These are phyloP conservation scores for Ephydatia muelleri DNA, from an alignment of 37 sponge, comb jelly and placozoan species.

Conservation along the genomic window DNA sequence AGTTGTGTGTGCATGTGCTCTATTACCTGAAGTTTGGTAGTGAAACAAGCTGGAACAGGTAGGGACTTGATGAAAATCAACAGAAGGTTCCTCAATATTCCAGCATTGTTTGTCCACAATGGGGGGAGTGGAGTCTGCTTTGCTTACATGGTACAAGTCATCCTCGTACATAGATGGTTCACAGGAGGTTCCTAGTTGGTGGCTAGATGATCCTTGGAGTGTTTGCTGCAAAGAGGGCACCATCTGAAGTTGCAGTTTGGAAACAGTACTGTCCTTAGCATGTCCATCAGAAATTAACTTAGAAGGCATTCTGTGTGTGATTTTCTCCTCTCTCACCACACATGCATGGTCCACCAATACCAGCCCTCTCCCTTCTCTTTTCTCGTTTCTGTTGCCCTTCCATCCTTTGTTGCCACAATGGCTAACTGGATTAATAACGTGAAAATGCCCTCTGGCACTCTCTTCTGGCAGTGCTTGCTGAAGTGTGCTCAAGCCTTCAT, in stretches of 20 bases:
- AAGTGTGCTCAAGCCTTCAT: conserved; percentile 39
- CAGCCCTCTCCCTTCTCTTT: neutral
- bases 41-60: neutral
- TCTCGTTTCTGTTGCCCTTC: neutral
- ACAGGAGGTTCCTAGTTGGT: neutral
- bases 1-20: neutral
- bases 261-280: neutral
- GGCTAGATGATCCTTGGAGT: neutral
- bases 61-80: neutral
- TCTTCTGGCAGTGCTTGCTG: conserved; percentile 27
- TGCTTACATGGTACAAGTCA: neutral
- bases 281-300: neutral
- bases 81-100: neutral
- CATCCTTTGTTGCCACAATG: neutral
- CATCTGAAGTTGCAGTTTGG: neutral
- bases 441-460: conserved; percentile 20
- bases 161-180: neutral
- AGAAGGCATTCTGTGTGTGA: neutral
- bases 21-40: neutral
- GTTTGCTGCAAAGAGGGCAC: neutral
- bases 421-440: neutral
- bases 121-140: neutral
- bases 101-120: neutral
- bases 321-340: neutral
- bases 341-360: neutral